Evolutionary conservation across 2,888 invertebrate species (phyloP).

Genomic region (Ellobium chinense): DNA sequence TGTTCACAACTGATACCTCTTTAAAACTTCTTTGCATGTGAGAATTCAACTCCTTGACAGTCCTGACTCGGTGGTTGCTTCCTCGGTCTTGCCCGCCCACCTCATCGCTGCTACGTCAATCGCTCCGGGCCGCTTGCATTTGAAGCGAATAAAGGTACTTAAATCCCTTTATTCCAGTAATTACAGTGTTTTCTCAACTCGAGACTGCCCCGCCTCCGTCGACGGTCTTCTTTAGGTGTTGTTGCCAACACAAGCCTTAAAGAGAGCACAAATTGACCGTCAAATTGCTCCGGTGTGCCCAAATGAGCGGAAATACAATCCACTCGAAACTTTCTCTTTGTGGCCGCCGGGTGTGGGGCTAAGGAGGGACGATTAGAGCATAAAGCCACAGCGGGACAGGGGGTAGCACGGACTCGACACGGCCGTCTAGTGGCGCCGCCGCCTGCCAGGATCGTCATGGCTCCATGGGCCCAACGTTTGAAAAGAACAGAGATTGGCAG

Average conservation of each 20-base stretch:
- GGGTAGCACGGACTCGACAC: neutral
- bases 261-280: constrained; percentile 49
- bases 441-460: constrained; percentile 38
- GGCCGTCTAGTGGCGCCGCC: constrained; percentile 26
- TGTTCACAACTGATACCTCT: constrained; percentile 40
- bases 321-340: constrained; percentile 42
- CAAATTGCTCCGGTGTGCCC: constrained; percentile 45
- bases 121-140: constrained; percentile 20
- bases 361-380: constrained; percentile 26
- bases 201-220: constrained; percentile 28
- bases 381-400: constrained; percentile 12
- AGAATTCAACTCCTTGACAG: constrained; percentile 31
- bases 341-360: constrained; percentile 27
- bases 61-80: constrained; percentile 24
- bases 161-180: constrained; percentile 35
- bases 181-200: constrained; percentile 42
- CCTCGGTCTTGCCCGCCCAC: neutral
- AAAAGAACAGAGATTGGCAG: too few species aligned
- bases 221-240: constrained; percentile 35
- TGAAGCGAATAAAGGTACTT: constrained; percentile 41
- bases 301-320: constrained; percentile 49
- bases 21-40: constrained; percentile 2
- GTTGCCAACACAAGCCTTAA: constrained; percentile 37
- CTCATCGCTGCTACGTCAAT: neutral
- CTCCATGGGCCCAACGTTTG: neutral